phyloP scores from a whole-genome alignment of 2,888 invertebrate genomes.

The Pollenia amentaria region DNA sequence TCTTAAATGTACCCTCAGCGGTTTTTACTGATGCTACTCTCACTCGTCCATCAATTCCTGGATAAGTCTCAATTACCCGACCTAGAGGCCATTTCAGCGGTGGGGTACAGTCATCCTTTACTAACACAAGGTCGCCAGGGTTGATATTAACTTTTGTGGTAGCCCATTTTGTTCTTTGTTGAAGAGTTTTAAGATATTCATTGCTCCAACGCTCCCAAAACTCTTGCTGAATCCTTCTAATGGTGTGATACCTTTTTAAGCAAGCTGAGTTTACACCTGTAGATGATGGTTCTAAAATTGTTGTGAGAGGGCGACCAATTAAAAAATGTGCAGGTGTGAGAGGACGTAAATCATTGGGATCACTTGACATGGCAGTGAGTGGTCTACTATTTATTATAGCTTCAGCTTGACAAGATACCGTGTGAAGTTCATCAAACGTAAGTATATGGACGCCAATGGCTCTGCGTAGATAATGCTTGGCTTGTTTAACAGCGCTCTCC shows the following conservation, averaged over 20 bases:
- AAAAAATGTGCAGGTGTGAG: constrained; percentile 49
- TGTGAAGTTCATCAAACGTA: constrained; percentile 49
- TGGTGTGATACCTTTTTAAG: constrained; percentile 43
- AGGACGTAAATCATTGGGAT: constrained; percentile 36
- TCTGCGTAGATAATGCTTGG: constrained; percentile 24
- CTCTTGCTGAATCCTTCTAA: constrained; percentile 59
- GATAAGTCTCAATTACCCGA: constrained; percentile 18
- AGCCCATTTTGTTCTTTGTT: constrained; percentile 54
- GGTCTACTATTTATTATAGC: constrained; percentile 60
- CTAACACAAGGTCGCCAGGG: constrained; percentile 34
- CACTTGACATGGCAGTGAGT: constrained; percentile 39
- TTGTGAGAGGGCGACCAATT: constrained; percentile 32
- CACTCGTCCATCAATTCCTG: constrained; percentile 41
- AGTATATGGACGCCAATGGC: constrained; percentile 37
- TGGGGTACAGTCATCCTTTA: constrained; percentile 42
- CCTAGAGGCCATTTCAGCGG: constrained; percentile 57
- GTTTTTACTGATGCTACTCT: constrained; percentile 54
- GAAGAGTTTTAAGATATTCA: constrained; percentile 51
- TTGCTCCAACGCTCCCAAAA: constrained; percentile 62
- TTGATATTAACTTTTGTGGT: constrained; percentile 12
- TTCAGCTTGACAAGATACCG: constrained; percentile 57
- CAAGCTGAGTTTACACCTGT: neutral
- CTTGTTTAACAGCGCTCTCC: constrained; percentile 56
- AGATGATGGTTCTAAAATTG: constrained; percentile 25
- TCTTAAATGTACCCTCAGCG: constrained; percentile 44